Conservation (phyloP, 2,888 invertebrate genomes). For the Philopedon plagiatum region DNA sequence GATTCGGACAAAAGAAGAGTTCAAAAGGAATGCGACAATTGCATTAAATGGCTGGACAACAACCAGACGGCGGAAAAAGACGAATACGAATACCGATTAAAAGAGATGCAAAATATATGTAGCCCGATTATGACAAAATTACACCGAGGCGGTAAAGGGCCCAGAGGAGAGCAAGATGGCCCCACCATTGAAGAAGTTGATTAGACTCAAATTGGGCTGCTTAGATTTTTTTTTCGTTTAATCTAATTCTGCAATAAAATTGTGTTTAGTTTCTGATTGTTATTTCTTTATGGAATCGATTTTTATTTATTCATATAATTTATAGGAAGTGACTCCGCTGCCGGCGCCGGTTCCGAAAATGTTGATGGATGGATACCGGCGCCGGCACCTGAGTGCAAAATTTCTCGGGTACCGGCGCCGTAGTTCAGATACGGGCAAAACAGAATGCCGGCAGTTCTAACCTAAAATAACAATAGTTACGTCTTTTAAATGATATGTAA, state of each 20-base stretch:
- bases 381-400: too few species aligned
- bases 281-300: too few species aligned
- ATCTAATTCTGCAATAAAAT: slow-evolving; percentile 1
- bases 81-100: slow-evolving; percentile 75
- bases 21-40: slow-evolving; percentile 72
- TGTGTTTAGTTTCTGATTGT: neutral
- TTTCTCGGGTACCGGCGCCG: too few species aligned
- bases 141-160: slow-evolving; percentile 62
- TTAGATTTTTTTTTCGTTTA: neutral
- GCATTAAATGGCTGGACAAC: slow-evolving; percentile 80
- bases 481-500: too few species aligned
- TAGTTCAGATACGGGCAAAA: too few species aligned
- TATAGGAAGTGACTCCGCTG: too few species aligned
- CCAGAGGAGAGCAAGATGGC: slow-evolving; percentile 59
- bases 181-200: slow-evolving; percentile 68
- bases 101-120: slow-evolving; percentile 74
- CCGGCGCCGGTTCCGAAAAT: too few species aligned
- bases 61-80: slow-evolving; percentile 77
- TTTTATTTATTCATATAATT: too few species aligned
- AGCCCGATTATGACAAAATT: slow-evolving; percentile 74
- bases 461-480: too few species aligned
- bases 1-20: slow-evolving; percentile 70
- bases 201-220: slow-evolving; percentile 49
- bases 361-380: too few species aligned
- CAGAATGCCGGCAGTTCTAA: too few species aligned